Evolutionary conservation across 2,797 vertebrate species (phyloP).

Genomic region (Lutjanus campechanus): DNA sequence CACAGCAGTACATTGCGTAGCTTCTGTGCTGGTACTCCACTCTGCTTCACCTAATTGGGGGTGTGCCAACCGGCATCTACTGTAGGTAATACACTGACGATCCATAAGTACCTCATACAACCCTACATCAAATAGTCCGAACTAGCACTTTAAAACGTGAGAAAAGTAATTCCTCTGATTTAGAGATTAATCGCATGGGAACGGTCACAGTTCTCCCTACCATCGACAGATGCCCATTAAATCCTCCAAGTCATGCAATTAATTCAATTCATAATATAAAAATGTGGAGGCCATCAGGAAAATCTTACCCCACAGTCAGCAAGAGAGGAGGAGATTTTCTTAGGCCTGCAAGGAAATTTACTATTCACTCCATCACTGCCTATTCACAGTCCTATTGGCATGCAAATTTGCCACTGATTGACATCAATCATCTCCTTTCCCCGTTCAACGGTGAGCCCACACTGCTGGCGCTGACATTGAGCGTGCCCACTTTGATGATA

Average conservation of each 20-base stretch:
- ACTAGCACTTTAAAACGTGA: not conserved
- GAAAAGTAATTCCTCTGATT: conserved; percentile 20
- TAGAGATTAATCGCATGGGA: conserved; percentile 14
- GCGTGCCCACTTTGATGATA: conserved; percentile 45
- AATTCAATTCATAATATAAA: conserved; percentile 34
- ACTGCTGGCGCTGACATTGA: conserved; percentile 46
- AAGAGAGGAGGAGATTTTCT: conserved; percentile 39
- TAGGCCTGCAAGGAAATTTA: conserved; percentile 54
- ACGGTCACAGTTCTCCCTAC: conserved; percentile 14
- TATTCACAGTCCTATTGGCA: conserved; percentile 71
- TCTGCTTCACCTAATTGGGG: too few relatives aligned
- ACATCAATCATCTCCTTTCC: conserved; percentile 66
- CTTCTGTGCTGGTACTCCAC: too few relatives aligned
- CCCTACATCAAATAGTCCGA: too few relatives aligned
- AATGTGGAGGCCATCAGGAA: conserved; percentile 27
- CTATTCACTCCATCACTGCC: conserved; percentile 65
- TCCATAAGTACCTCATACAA: too few relatives aligned
- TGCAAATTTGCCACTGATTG: conserved; percentile 69
- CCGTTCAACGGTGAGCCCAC: conserved; percentile 37
- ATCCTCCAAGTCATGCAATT: conserved; percentile 34
- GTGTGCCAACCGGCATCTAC: too few relatives aligned
- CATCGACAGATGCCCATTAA: conserved; percentile 12
- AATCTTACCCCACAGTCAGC: conserved; percentile 10
- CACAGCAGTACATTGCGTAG: too few relatives aligned
- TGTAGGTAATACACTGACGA: too few relatives aligned